phyloP scores from a whole-genome alignment of 2,113 vertebrate species.

The Stigmatopora nigra region DNA sequence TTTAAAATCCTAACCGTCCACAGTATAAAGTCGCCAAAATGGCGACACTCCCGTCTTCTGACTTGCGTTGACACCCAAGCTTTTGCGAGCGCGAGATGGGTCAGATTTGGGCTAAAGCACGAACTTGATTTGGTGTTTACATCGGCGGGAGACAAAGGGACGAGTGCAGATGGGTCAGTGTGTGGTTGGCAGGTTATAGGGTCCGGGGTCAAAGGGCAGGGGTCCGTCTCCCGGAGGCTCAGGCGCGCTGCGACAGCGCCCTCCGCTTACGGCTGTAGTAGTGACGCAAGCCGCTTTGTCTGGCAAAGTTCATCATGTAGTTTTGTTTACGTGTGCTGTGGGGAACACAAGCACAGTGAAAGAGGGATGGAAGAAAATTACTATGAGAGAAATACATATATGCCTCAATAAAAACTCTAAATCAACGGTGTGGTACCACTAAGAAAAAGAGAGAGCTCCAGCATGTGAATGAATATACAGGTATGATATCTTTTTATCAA shows the following conservation, averaged over 20 bases:
- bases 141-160: conserved; percentile 47
- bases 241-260: conserved; percentile 85
- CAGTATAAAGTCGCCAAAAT: conserved; percentile 55
- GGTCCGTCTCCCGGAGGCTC: conserved; percentile 60
- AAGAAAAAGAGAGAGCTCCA: too few relatives aligned
- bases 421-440: too few relatives aligned
- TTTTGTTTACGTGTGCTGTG: conserved; percentile 98
- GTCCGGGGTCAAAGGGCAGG: conserved; percentile 4
- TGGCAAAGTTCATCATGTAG: conserved; percentile 99
- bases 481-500: not conserved
- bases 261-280: conserved; percentile 98
- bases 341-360: conserved; percentile 58
- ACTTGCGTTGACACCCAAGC: conserved; percentile 51
- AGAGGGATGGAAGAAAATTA: conserved; percentile 43
- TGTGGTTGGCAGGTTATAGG: conserved; percentile 60
- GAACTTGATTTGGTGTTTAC: conserved; percentile 51
- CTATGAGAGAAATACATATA: conserved; percentile 29
- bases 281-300: conserved; percentile 91
- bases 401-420: conserved; percentile 64
- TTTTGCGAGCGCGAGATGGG: conserved; percentile 37
- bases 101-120: conserved; percentile 45
- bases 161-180: conserved; percentile 39
- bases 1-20: conserved; percentile 54
- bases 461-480: conserved; percentile 8
- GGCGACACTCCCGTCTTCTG: conserved; percentile 53